phyloP scores from a whole-genome alignment of 1,140 invertebrate species.

The Monomorium pharaonis region DNA sequence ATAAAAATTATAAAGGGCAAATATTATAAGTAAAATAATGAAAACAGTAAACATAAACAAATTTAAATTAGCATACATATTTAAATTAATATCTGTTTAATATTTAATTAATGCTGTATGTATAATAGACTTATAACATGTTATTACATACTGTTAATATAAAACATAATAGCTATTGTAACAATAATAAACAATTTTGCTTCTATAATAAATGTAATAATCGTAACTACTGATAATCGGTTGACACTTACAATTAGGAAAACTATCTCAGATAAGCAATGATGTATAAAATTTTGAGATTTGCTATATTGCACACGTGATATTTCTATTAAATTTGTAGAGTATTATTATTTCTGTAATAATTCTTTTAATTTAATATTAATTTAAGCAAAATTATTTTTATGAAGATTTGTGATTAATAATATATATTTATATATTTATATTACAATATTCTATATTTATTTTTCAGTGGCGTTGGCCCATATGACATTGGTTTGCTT shows the following conservation, averaged over 20 bases:
- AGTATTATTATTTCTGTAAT: neutral
- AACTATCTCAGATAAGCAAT: too few relatives aligned
- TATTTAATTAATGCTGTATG: neutral
- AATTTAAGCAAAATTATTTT: neutral
- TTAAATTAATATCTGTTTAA: neutral
- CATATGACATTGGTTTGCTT: constrained; percentile 79
- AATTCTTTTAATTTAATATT: too few relatives aligned
- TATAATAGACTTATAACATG: neutral
- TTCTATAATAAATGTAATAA: neutral
- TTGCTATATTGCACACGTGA: neutral
- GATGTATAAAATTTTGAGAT: neutral
- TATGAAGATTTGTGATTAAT: neutral
- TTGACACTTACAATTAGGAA: neutral
- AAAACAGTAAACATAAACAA: neutral
- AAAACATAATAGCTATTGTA: neutral
- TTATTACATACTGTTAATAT: neutral
- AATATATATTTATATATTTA: neutral
- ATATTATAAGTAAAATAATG: neutral
- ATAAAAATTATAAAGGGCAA: neutral
- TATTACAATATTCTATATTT: too few relatives aligned
- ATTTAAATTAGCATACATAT: neutral
- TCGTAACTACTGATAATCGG: neutral
- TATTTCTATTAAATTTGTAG: neutral
- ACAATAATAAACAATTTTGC: neutral
- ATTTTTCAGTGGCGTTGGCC: constrained; percentile 78